A percentile compares a stretch with the other conserved stretches of the same genome.
phyloP scores from a whole-genome alignment of 1,140 invertebrate genomes.

The Solenopsis invicta region DNA sequence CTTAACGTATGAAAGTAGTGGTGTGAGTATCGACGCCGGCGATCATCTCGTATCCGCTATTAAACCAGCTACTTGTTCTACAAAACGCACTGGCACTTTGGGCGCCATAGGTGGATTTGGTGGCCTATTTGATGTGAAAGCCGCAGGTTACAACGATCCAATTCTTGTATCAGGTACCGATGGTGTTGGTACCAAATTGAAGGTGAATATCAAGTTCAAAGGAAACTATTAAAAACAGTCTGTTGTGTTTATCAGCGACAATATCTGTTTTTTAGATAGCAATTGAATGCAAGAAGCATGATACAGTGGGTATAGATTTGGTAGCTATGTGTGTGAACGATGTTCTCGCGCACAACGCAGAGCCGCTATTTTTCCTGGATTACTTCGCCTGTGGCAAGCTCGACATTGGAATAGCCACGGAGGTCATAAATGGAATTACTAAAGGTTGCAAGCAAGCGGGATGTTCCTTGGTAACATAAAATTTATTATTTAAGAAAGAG shows the following conservation, averaged over 20 bases:
- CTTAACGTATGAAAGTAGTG: slow-evolving; percentile 96
- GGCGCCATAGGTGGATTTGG: slow-evolving; percentile 97
- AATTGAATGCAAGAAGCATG: slow-evolving; percentile 92
- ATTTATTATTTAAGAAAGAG: slow-evolving; percentile 10
- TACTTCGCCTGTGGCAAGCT: slow-evolving; percentile 97
- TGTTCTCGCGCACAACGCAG: slow-evolving; percentile 97
- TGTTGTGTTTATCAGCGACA: neutral
- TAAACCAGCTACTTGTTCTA: slow-evolving; percentile 91
- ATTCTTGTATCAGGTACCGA: slow-evolving; percentile 97
- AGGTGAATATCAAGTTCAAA: slow-evolving; percentile 87
- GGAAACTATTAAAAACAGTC: neutral
- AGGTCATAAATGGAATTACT: slow-evolving; percentile 94
- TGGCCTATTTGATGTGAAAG: slow-evolving; percentile 94
- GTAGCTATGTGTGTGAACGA: slow-evolving; percentile 99
- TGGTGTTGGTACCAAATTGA: slow-evolving; percentile 98
- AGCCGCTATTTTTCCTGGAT: slow-evolving; percentile 98
- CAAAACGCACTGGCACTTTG: slow-evolving; percentile 91
- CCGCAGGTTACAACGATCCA: slow-evolving; percentile 91
- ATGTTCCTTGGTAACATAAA: slow-evolving; percentile 94
- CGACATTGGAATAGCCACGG: slow-evolving; percentile 91
- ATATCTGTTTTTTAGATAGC: slow-evolving; percentile 90
- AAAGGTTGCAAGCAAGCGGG: slow-evolving; percentile 95
- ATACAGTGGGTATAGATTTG: slow-evolving; percentile 97
- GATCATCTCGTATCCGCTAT: slow-evolving; percentile 95
- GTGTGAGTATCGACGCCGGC: slow-evolving; percentile 97